A percentile compares a stretch with the other conserved stretches of the same genome.
Conservation (phyloP, 2,113 vertebrate genomes). For the Beaufortia kweichowensis region DNA sequence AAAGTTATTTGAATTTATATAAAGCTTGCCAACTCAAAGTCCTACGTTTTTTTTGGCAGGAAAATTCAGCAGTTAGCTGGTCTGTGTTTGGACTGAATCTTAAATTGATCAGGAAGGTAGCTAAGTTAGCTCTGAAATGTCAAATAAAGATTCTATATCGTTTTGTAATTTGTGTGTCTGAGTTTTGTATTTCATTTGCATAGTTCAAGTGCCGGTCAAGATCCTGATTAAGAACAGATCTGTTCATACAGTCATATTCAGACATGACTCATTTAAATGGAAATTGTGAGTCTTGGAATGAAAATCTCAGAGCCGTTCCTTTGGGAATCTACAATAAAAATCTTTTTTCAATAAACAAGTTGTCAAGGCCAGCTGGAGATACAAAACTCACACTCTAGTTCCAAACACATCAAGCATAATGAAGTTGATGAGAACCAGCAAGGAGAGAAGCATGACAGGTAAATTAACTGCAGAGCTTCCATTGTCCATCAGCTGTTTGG, state of each 20-base stretch:
- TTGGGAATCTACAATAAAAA: neutral
- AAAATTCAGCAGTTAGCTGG: neutral
- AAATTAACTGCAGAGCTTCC: neutral
- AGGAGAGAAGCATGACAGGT: neutral
- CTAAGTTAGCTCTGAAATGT: neutral
- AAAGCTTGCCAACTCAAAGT: no score
- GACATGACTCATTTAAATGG: neutral
- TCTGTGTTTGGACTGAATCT: neutral
- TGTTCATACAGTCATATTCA: neutral
- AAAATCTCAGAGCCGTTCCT: neutral
- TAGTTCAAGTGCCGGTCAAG: neutral
- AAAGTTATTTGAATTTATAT: no score
- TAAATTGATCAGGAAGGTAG: neutral
- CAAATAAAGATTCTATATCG: neutral
- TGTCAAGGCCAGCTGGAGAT: slow-evolving; percentile 25
- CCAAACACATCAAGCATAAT: neutral
- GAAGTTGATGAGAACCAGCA: slow-evolving; percentile 20
- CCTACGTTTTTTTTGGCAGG: no score
- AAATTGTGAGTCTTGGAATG: neutral
- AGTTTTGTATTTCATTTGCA: neutral
- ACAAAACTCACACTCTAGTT: neutral
- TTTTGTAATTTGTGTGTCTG: neutral
- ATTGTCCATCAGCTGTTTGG: slow-evolving; percentile 21
- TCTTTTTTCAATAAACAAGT: neutral
- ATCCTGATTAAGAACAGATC: slow-evolving; percentile 14